Evolutionary conservation across 2,113 vertebrate genomes (phyloP), one percentile per base, ranked within the genome.

Genomic region (Oncorhynchus masou): DNA sequence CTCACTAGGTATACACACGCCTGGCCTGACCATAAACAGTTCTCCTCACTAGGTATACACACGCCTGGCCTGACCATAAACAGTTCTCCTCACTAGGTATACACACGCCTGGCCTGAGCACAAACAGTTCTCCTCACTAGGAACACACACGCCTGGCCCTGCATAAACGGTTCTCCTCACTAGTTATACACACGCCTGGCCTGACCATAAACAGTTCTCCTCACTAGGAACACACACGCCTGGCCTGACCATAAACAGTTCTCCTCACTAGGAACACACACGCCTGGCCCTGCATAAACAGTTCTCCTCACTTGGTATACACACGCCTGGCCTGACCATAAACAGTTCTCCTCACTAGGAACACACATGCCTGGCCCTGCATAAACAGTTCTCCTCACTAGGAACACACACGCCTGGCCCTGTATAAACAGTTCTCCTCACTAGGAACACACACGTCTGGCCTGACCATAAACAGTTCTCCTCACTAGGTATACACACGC

Each of bases 171-270:
- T 99, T 99, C 77, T 92, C 94, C 0, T 99, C 97, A 0, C 92
- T 99, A 0, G 98, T 97, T 99, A 91, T 1, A 48, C 31, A 39
- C 97, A 51, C 96, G 97, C 59, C 84, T 99, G 83, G 96, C 97
- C 90, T 99, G 65, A n/a, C n/a, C 96, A 99, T 86, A 98, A 96
- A 81, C 98, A 98, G 89, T 99, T 99, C 77, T 92, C 94, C 0
- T 99, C 97, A 0, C 92, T 99, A 0, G 98, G 98, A 99, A 91
- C 2, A 48, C 31, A 39, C 97, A 51, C 96, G 97, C 59, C 84
- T 99, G 83, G 96, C 27, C 97, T 99, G 65, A n/a, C n/a, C 96
- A 99, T 86, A 98, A 96, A 81, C 98, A 99, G 89, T 99, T 99
- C 76, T 92, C 94, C 0, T 99, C 97, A 0, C 91, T 99, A 0